Conservation (phyloP, 2,797 vertebrate species). For the Lithobates pipiens region DNA sequence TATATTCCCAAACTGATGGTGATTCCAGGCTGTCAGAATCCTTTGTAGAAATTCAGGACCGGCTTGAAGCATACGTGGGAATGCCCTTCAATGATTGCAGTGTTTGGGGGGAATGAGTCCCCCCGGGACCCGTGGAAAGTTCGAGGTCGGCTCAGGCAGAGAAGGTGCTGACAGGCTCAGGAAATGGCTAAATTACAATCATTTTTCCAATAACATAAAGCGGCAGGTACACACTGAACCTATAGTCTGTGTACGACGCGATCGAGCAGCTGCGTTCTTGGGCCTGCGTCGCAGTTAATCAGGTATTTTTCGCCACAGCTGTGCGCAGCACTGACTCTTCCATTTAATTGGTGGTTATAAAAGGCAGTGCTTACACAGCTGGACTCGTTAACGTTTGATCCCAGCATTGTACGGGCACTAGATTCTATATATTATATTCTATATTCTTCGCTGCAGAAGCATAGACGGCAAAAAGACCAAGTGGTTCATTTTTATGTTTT, state of each 20-base stretch:
- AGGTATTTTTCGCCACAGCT: constrained; percentile 50
- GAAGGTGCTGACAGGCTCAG: constrained; percentile 55
- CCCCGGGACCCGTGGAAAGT: constrained; percentile 22
- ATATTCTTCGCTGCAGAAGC: background rate
- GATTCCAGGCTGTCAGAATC: background rate
- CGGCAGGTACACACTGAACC: constrained; percentile 50
- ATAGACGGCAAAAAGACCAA: too few species aligned
- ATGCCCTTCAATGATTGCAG: constrained; percentile 35
- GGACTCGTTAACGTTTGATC: constrained; percentile 41
- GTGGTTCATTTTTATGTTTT: too few species aligned
- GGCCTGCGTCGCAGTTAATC: constrained; percentile 58
- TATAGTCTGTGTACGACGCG: constrained; percentile 25
- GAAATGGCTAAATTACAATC: constrained; percentile 57
- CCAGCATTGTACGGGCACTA: constrained; percentile 24
- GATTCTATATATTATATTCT: too few species aligned
- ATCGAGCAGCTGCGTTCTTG: constrained; percentile 41
- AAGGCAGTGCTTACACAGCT: constrained; percentile 58
- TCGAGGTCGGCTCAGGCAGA: constrained; percentile 50
- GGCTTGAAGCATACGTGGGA: constrained; percentile 34
- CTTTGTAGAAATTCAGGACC: background rate
- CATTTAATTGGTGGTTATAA: constrained; percentile 52
- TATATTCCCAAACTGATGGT: background rate
- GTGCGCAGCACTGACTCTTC: constrained; percentile 42
- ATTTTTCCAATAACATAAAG: constrained; percentile 57
- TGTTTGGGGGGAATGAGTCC: constrained; percentile 43